A percentile compares a stretch with the other conserved stretches of the same genome.
Conservation (phyloP, 2,888 invertebrate genomes). For the Scrobipalpa atriplicella region DNA sequence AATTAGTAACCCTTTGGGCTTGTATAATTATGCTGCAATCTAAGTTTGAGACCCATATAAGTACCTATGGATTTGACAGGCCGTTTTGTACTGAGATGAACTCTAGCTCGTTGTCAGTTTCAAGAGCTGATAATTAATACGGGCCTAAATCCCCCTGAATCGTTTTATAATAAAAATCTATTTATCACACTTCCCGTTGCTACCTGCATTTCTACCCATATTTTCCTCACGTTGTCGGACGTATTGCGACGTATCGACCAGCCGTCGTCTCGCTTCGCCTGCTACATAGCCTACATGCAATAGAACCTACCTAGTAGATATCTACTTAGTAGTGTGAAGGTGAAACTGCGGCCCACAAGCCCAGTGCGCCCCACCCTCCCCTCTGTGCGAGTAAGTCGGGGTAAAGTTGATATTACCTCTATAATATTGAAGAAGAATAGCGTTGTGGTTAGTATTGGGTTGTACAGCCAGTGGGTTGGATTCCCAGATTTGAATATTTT, state of each 20-base stretch:
- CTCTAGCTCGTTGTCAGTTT: too few relatives aligned
- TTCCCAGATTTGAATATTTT: too few relatives aligned
- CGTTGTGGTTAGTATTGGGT: too few relatives aligned
- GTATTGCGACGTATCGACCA: slow-evolving; percentile 7
- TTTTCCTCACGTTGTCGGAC: background rate
- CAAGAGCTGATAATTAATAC: too few relatives aligned
- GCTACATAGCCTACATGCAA: background rate
- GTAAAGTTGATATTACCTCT: background rate
- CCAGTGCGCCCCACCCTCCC: background rate
- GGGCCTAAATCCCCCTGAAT: too few relatives aligned
- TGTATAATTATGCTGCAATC: too few relatives aligned
- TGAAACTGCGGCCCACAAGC: background rate
- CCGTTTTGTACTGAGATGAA: too few relatives aligned
- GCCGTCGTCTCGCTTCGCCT: slow-evolving; percentile 3
- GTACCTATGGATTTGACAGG: too few relatives aligned
- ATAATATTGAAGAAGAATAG: background rate
- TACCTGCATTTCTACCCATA: background rate
- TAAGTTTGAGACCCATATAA: too few relatives aligned
- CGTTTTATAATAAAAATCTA: too few relatives aligned
- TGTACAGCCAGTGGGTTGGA: too few relatives aligned
- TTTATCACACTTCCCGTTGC: background rate
- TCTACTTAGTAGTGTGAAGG: background rate
- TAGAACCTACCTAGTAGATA: background rate
- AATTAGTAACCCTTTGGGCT: too few relatives aligned
- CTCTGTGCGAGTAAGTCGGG: background rate